Conservation (phyloP, 2,888 invertebrate species). For the Polymixis lichenea region DNA sequence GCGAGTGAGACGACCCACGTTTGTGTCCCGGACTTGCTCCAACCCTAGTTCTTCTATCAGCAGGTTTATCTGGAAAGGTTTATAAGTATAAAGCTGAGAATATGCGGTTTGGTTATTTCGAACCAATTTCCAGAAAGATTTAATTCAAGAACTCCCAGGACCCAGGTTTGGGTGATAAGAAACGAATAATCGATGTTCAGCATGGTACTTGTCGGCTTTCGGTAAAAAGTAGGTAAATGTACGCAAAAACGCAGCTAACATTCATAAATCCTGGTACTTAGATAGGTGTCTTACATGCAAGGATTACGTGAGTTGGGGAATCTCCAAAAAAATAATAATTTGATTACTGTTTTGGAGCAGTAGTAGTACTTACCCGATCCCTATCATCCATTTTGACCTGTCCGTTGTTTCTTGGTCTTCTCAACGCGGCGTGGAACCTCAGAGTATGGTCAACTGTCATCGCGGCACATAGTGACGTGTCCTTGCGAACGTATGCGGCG, state of each 20-base stretch:
- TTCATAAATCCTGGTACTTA: background rate
- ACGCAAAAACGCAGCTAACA: background rate
- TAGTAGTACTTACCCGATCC: constrained; percentile 90
- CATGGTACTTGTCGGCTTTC: background rate
- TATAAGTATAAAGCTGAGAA: background rate
- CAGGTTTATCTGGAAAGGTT: constrained; percentile 93
- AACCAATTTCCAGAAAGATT: background rate
- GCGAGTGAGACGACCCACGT: constrained; percentile 95
- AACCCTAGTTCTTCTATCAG: constrained; percentile 97
- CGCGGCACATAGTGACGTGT: constrained; percentile 94
- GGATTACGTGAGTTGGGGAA: too few species aligned
- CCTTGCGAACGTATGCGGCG: constrained; percentile 94
- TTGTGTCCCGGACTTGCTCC: constrained; percentile 96
- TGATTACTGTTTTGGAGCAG: background rate
- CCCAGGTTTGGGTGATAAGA: background rate
- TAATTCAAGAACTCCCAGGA: background rate
- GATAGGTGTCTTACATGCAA: too few species aligned
- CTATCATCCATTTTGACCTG: constrained; percentile 93
- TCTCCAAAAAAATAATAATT: background rate
- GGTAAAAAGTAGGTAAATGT: background rate
- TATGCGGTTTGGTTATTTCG: background rate
- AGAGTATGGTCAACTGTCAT: constrained; percentile 98
- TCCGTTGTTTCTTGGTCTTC: constrained; percentile 91
- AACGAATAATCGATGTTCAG: background rate
- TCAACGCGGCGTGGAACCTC: constrained; percentile 94